A percentile compares a stretch with the other conserved stretches of the same genome.
These are phyloP conservation scores for Plagodis dolabraria DNA, from an alignment of 2,888 invertebrate species.

Conservation along the genomic window DNA sequence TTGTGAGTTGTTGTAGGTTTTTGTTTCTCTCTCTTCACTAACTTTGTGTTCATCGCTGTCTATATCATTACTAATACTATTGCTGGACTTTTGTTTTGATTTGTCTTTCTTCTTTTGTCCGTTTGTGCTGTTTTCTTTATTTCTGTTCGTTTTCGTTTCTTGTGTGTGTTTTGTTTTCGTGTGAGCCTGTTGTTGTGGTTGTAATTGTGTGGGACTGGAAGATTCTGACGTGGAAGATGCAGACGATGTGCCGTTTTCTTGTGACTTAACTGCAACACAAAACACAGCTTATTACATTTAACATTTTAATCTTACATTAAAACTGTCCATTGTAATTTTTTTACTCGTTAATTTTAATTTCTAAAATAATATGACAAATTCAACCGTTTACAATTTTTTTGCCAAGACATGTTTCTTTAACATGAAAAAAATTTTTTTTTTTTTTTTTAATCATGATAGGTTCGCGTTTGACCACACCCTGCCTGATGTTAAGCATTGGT, in stretches of 20 bases:
- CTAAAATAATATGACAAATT: too few relatives aligned
- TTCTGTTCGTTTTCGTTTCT: constrained; percentile 68
- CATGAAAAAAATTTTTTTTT: too few relatives aligned
- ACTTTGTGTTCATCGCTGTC: constrained; percentile 48
- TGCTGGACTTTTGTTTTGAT: constrained; percentile 82
- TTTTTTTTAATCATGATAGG: too few relatives aligned
- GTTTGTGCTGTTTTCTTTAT: constrained; percentile 80
- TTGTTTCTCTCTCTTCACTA: constrained; percentile 31
- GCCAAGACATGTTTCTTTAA: too few relatives aligned
- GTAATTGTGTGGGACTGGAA: constrained; percentile 73
- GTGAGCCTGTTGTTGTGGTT: constrained; percentile 73
- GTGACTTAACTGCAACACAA: constrained; percentile 70
- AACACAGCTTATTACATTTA: too few relatives aligned
- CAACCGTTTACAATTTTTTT: too few relatives aligned
- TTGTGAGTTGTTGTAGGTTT: constrained; percentile 25
- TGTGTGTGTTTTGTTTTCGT: constrained; percentile 77
- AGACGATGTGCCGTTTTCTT: constrained; percentile 81
- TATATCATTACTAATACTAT: constrained; percentile 67
- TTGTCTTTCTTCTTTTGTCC: constrained; percentile 79
- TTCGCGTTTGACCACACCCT: too few relatives aligned
- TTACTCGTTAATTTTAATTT: too few relatives aligned
- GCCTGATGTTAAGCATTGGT: too few relatives aligned
- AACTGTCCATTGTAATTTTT: too few relatives aligned
- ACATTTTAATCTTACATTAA: too few relatives aligned
- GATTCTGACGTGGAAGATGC: constrained; percentile 80